These are phyloP conservation scores for Gymnodraco acuticeps DNA, from an alignment of 2,797 vertebrate species.

Conservation along the genomic window DNA sequence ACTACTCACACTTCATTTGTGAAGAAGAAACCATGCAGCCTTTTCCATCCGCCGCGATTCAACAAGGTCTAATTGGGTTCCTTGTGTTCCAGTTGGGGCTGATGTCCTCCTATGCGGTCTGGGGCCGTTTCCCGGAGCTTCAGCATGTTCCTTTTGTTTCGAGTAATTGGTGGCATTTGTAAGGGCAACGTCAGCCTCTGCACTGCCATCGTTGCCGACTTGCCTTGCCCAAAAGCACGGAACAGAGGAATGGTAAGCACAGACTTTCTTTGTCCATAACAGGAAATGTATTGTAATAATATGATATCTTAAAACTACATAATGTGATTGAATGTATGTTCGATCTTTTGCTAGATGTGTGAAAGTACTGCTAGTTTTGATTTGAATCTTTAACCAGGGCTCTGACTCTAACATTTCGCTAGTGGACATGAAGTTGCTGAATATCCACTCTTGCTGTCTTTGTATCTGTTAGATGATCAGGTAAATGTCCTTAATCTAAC, in stretches of 20 bases:
- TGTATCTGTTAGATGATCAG: not conserved
- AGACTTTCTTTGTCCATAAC: not conserved
- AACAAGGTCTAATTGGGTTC: constrained; percentile 32
- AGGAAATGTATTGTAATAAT: not conserved
- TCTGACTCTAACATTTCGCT: not conserved
- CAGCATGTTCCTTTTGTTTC: constrained; percentile 93
- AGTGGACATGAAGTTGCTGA: too few species aligned
- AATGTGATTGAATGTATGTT: not conserved
- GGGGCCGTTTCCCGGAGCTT: constrained; percentile 95
- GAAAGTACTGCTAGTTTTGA: not conserved
- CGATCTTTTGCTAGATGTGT: not conserved
- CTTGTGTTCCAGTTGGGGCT: constrained; percentile 88
- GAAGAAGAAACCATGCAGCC: not conserved
- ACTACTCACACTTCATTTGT: not conserved
- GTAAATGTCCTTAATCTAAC: not conserved
- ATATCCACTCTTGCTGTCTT: not conserved
- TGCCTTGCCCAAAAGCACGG: constrained; percentile 88
- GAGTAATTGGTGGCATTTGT: constrained; percentile 93
- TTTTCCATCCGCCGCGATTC: not conserved
- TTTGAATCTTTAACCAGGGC: not conserved
- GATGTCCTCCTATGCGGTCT: constrained; percentile 91
- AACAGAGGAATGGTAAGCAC: constrained; percentile 94
- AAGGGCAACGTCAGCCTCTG: constrained; percentile 97
- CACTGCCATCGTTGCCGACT: constrained; percentile 93
- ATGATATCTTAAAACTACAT: not conserved